Base-by-base conservation (phyloP, 2,113 vertebrate species). In the Plectropomus leopardus region DNA sequence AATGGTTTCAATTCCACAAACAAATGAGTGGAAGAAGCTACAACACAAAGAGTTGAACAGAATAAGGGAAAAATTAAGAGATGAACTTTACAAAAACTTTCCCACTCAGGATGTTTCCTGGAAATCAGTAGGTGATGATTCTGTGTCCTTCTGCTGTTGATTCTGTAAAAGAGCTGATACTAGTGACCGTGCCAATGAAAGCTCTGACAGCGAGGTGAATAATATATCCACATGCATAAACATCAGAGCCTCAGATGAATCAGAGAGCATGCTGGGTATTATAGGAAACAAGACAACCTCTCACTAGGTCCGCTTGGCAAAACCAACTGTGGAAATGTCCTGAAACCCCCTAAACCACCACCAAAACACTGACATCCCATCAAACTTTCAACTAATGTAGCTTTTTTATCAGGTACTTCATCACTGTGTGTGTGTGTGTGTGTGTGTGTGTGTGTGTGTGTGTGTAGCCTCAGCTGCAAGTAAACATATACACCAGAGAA, bases 1-100 rank as follows among this genome's bases (percentile, higher is more conserved):
- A 0, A 16, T 7, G 40, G 72, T 87, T 89, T 87, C 75, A 80
- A 32, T 82, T 84, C 68, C 58, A 66, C 71, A 69, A 30, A 57
- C 8, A 24, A 1, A 54, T 17, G 3, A 44, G 50, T 24, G 23
- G 8, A 16, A 40, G 34, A n/a, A 72, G 26, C 40, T 48, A 48
- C 14, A 8, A 36, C 7, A 63, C 21, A 63, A 17, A 23, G 51
- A 4, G 6, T 2, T 24, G 2, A n/a, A 10, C 30, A 32, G 8
- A 15, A 7, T 1, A 1, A 26, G 2, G 7, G 10, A 9, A 19
- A 19, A 19, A 30, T 28, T 1, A 26, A 16, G 44, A 51, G 28
- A 13, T 26, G 32, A 57, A 32, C 23, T 50, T 68, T 23, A 19
- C 23, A 15, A 42, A 51, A 19, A 2, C 17, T 1, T 1, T 32